These are phyloP conservation scores for Macroglossus sobrinus DNA, from an alignment of 2,113 vertebrate species.

Conservation along the genomic window DNA sequence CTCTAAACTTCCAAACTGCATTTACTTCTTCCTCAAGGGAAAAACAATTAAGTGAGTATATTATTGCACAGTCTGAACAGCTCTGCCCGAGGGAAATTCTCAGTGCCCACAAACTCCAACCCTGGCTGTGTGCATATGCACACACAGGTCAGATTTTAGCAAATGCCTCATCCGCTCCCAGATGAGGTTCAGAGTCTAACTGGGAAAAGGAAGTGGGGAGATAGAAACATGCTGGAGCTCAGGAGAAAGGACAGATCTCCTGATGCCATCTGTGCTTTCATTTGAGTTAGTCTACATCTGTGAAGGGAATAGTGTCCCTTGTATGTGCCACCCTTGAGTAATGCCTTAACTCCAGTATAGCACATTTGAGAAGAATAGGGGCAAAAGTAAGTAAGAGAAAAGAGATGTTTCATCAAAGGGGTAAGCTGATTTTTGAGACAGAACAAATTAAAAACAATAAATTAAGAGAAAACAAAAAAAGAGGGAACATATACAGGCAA, in stretches of 20 bases:
- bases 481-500: neutral
- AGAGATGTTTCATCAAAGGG: neutral
- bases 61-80: neutral
- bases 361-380: accelerated
- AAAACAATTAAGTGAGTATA: slow-evolving; percentile 46
- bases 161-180: neutral
- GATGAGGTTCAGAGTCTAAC: neutral
- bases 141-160: neutral
- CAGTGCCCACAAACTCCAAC: neutral
- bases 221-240: neutral
- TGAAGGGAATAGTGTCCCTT: neutral
- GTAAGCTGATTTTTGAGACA: neutral
- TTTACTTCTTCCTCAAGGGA: slow-evolving; percentile 44
- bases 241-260: neutral
- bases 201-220: neutral
- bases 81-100: neutral
- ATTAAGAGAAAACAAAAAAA: neutral
- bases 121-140: neutral
- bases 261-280: neutral
- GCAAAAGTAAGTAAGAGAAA: neutral
- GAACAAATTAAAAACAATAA: neutral
- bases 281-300: neutral
- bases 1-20: slow-evolving; percentile 32
- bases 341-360: neutral
- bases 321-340: neutral